A percentile compares a stretch with the other conserved stretches of the same genome.
Evolutionary conservation across 2,113 vertebrate genomes (phyloP).

Genomic region (Hiodon alosoides): DNA sequence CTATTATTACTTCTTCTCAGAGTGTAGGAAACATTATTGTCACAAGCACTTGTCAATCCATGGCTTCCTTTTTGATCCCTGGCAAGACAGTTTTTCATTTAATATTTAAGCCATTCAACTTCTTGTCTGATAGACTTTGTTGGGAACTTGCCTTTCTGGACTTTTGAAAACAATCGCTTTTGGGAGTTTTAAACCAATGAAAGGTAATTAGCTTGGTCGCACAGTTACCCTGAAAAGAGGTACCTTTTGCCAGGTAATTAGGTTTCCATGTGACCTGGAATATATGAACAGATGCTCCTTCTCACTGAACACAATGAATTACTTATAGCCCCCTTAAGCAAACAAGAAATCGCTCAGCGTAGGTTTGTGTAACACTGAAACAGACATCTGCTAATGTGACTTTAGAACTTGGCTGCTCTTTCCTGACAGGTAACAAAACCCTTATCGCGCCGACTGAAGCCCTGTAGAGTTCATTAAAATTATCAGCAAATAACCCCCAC

Average conservation of each 20-base stretch:
- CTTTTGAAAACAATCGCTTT: not conserved
- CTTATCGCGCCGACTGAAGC: conserved; percentile 15
- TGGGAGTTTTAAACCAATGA: conserved; percentile 9
- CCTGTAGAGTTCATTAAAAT: conserved; percentile 24
- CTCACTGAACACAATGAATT: conserved; percentile 37
- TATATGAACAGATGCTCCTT: conserved; percentile 44
- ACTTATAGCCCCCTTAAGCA: conserved; percentile 44
- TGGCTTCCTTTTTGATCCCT: not conserved
- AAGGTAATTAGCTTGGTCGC: conserved; percentile 26
- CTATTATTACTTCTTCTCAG: conserved; percentile 9
- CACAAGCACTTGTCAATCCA: not conserved
- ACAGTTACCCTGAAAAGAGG: conserved; percentile 20
- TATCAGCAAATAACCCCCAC: not conserved
- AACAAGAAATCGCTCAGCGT: conserved; percentile 33
- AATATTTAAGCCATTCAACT: not conserved
- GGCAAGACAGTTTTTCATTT: not conserved
- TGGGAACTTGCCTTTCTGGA: not conserved
- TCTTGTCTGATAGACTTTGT: not conserved
- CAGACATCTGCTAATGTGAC: conserved; percentile 37
- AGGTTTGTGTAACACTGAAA: conserved; percentile 30
- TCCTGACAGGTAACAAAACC: conserved; percentile 21
- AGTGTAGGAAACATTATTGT: conserved; percentile 11
- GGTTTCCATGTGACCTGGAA: conserved; percentile 26
- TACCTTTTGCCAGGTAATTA: conserved; percentile 35
- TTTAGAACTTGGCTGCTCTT: conserved; percentile 41